Conservation (phyloP, 1,140 invertebrate genomes). For the Drosophila nasuta region DNA sequence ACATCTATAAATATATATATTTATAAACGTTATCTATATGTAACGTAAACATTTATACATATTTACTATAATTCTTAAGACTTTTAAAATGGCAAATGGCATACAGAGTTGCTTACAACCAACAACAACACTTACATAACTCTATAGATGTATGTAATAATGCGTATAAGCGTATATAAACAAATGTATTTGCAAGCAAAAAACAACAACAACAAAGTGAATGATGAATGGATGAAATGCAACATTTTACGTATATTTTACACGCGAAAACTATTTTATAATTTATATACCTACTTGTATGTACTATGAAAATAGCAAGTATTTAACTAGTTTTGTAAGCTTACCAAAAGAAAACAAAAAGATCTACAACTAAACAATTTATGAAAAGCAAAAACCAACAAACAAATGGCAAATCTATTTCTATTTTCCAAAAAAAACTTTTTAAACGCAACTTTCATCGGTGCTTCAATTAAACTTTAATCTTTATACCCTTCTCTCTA, state of each 20-base stretch:
- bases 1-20: conserved; percentile 67
- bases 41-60: conserved; percentile 73
- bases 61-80: conserved; percentile 83
- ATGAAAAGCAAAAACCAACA: conserved; percentile 31
- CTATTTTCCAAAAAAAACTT: conserved; percentile 52
- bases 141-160: conserved; percentile 66
- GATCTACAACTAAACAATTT: conserved; percentile 31
- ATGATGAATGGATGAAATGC: conserved; percentile 41
- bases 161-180: conserved; percentile 66
- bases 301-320: conserved; percentile 79
- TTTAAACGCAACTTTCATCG: conserved; percentile 60
- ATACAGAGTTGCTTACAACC: conserved; percentile 47
- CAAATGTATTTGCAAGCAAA: conserved; percentile 31
- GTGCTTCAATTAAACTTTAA: conserved; percentile 61
- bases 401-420: conserved; percentile 62
- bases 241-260: conserved; percentile 78
- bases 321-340: conserved; percentile 83
- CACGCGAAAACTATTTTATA: conserved; percentile 82
- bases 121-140: conserved; percentile 50
- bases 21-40: conserved; percentile 45
- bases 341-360: conserved; percentile 50
- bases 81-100: conserved; percentile 68
- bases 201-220: conserved; percentile 5
- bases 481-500: conserved; percentile 52
- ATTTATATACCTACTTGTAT: conserved; percentile 82